These are phyloP conservation scores for Heterodera carotae DNA, from an alignment of 1,140 invertebrate genomes.

Conservation along the genomic window DNA sequence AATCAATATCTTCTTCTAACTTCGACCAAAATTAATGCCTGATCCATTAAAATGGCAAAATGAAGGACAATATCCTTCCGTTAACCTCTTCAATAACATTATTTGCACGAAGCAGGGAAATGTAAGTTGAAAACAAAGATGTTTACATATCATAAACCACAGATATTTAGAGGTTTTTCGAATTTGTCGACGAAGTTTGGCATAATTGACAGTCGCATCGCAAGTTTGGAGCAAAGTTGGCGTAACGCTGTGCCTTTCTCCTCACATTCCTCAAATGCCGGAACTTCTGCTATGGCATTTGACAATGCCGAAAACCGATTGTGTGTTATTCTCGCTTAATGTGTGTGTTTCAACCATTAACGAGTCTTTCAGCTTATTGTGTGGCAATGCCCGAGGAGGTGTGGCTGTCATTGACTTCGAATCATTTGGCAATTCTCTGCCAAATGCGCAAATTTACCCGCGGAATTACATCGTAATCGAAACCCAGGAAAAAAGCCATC, in stretches of 20 bases:
- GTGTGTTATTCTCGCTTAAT: conserved; percentile 1
- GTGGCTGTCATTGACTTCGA: conserved; percentile 26
- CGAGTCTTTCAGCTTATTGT: conserved; percentile 14
- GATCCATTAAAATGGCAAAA: neutral
- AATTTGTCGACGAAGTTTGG: neutral
- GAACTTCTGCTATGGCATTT: conserved; percentile 27
- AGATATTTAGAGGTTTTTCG: conserved; percentile 11
- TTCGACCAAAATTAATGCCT: too few species aligned
- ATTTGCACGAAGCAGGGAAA: conserved; percentile 19
- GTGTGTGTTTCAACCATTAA: neutral
- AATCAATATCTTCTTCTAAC: too few species aligned
- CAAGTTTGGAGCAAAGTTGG: conserved; percentile 5
- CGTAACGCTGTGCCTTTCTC: neutral
- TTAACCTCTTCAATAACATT: neutral
- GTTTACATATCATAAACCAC: too few species aligned
- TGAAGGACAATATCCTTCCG: neutral
- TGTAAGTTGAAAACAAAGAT: conserved; percentile 24
- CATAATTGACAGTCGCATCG: conserved; percentile 25
- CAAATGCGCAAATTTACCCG: conserved; percentile 5
- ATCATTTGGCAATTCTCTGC: conserved; percentile 2
- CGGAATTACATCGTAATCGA: conserved; percentile 5
- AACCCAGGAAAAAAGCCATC: conserved; percentile 1
- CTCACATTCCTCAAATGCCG: neutral
- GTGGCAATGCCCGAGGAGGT: conserved; percentile 14
- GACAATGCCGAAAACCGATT: conserved; percentile 23